phyloP scores from a whole-genome alignment of 2,797 vertebrate species.

The Acropternis orthonyx region DNA sequence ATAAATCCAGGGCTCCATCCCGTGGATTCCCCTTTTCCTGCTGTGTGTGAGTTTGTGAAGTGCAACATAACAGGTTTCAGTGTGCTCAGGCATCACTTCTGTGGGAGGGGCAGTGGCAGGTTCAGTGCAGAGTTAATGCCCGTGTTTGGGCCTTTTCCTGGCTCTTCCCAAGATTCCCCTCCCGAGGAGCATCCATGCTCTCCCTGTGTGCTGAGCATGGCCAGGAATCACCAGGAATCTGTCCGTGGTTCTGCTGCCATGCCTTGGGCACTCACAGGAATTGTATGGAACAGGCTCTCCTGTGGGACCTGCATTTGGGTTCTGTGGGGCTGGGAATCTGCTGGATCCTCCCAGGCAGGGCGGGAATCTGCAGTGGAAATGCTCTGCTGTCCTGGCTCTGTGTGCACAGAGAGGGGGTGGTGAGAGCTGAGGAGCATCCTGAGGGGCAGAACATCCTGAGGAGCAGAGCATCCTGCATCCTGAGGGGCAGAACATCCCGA shows the following conservation, averaged over 20 bases:
- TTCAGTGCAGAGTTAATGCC: neutral
- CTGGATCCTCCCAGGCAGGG: rapidly evolving
- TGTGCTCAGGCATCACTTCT: neutral
- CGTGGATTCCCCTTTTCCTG: neutral
- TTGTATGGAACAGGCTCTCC: rapidly evolving
- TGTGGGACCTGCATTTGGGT: neutral
- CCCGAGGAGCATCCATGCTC: neutral
- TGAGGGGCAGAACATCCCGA: neutral
- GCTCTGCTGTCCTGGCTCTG: neutral
- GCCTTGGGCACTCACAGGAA: neutral
- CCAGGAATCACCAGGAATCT: neutral
- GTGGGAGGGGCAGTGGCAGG: neutral
- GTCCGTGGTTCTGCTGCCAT: neutral
- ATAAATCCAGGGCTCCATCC: neutral
- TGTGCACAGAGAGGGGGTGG: neutral
- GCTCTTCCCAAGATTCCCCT: neutral
- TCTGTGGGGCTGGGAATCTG: neutral
- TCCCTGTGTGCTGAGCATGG: neutral
- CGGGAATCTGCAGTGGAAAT: neutral
- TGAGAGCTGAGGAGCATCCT: neutral
- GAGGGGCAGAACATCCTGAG: too few species aligned
- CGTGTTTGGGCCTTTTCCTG: neutral
- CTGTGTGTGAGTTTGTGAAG: neutral
- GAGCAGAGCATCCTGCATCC: neutral
- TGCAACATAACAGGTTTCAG: rapidly evolving